Percentiles rank a stretch among this genome's conserved stretches.
phyloP scores from a whole-genome alignment of 1,140 invertebrate species.

The Helicoverpa zea region DNA sequence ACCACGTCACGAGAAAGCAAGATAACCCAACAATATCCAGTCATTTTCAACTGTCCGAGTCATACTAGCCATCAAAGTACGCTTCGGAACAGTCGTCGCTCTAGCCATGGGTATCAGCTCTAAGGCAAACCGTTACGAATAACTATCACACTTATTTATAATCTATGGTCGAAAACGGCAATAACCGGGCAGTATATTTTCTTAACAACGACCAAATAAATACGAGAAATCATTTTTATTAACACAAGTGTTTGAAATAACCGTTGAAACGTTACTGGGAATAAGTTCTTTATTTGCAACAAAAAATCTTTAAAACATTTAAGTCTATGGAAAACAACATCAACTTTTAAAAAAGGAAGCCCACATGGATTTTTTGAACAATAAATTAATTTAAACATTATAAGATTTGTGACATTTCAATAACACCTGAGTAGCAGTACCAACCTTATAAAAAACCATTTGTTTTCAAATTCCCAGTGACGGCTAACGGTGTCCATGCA shows the following conservation, averaged over 20 bases:
- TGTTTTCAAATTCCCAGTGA: slow-evolving; percentile 15
- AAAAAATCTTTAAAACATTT: background rate
- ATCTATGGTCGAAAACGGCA: slow-evolving; percentile 49
- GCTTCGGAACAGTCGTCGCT: background rate
- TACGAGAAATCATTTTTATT: slow-evolving; percentile 6
- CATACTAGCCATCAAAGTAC: background rate
- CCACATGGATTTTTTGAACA: background rate
- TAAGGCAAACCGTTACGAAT: slow-evolving; percentile 39
- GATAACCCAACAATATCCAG: background rate
- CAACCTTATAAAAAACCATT: background rate
- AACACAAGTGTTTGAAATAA: background rate
- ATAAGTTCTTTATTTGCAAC: background rate
- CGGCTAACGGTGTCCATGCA: slow-evolving; percentile 7
- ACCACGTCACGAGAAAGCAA: slow-evolving; percentile 3
- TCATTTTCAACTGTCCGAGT: background rate
- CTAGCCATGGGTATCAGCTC: slow-evolving; percentile 3
- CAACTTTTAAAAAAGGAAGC: slow-evolving; percentile 5
- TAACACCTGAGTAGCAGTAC: background rate
- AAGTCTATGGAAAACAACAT: background rate
- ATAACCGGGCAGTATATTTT: slow-evolving; percentile 63
- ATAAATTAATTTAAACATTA: background rate
- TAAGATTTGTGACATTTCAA: too few relatives aligned
- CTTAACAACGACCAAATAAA: slow-evolving; percentile 51
- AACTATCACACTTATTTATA: slow-evolving; percentile 49
- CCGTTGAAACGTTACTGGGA: slow-evolving; percentile 21